Evolutionary conservation across 2,888 invertebrate species (phyloP), one percentile per base, ranked within the genome.

Genomic region (Marasmarcha lunaedactyla): DNA sequence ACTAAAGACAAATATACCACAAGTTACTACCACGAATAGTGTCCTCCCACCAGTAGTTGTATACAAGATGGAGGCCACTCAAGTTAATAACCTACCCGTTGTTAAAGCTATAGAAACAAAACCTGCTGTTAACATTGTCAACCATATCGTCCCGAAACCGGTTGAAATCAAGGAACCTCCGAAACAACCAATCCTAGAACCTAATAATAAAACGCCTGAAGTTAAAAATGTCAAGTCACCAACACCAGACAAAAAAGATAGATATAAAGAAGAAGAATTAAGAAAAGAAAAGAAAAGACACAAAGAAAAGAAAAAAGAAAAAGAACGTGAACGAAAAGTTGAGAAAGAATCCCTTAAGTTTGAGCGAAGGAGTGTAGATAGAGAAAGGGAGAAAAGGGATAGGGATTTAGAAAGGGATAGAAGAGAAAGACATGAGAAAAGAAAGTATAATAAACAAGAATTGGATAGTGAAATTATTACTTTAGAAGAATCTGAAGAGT

Each of bases 401-500:
- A 50, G 1, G 53, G 41, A 14, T 50, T 3, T 1, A 51, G 42
- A 37, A 52, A 55, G 5, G 54, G 53, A 30, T 2, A 30, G n/a
- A 11, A 9, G 30, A 30, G 30, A 30, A 9, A 30, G 30, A 30
- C 3, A 30, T 52, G 59, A 63, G 1, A 60, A 43, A 47, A 57
- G 52, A 48, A 64, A 57, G 44, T 41, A 47, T 5, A 50, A 40
- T 37, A 69, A 58, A 45, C 63, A 77, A 27, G 62, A 68, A 14
- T 40, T 67, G 48, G 68, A 68, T 35, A 67, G 47, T 33, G 83
- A 81, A 48, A 65, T 84, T 7, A 84, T 84, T 44, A 74, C 74
- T 0, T 51, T 83, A 37, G 84, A 71, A 30, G 84, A 84, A 42
- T 69, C 72, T 0, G 71, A 79, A 48, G 88, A 87, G 49, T 72